Conservation (phyloP, 2,888 invertebrate genomes). For the Cosmorhoe ocellata region DNA sequence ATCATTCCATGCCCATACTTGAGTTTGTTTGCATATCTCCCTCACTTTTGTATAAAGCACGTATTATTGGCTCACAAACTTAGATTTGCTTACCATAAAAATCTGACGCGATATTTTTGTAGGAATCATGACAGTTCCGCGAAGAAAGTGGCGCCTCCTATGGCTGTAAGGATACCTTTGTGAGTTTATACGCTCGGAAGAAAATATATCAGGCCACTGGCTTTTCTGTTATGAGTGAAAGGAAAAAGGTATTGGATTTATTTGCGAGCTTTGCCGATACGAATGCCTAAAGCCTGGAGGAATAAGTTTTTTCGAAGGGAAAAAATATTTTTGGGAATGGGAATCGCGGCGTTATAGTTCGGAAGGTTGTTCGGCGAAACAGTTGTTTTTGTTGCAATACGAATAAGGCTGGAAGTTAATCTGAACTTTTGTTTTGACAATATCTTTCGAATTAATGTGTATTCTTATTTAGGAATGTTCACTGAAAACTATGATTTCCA, state of each 20-base stretch:
- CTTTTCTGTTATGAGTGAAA: slow-evolving; percentile 27
- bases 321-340: slow-evolving; percentile 9
- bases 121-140: not conserved
- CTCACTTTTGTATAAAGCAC: no score
- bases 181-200: slow-evolving; percentile 17
- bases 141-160: slow-evolving; percentile 6
- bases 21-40: slow-evolving; percentile 7
- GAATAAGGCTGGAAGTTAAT: no score
- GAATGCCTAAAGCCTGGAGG: slow-evolving; percentile 26
- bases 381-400: no score
- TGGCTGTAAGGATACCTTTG: slow-evolving; percentile 1
- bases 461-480: no score
- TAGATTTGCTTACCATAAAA: not conserved
- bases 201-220: slow-evolving; percentile 23
- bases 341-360: not conserved
- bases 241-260: slow-evolving; percentile 32
- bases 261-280: slow-evolving; percentile 25
- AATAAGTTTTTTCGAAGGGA: slow-evolving; percentile 11
- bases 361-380: not conserved
- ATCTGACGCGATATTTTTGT: not conserved
- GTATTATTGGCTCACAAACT: not conserved
- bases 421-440: no score
- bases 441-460: no score
- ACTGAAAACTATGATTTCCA: no score
- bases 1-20: not conserved